Base-by-base conservation (phyloP, 2,113 vertebrate species). In the Athene noctua region DNA sequence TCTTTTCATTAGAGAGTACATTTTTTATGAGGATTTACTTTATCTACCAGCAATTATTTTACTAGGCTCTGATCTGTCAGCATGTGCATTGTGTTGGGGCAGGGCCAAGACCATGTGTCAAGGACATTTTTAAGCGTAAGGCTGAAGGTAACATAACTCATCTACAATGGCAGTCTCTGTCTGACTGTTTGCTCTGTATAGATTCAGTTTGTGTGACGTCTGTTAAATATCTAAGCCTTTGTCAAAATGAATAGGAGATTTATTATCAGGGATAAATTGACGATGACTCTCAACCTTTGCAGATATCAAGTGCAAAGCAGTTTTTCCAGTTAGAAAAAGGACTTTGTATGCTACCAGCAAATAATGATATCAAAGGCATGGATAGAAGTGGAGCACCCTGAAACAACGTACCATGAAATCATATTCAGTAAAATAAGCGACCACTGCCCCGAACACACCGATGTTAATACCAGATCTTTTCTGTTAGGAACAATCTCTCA, bases 91-190 rank as follows among this genome's bases (percentile, higher is more conserved):
- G 90, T 83, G 47, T 44, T 83, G 61, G 38, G 49, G 51, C 52
- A 91, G 68, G 62, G 89, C 58, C 89, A 95, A 83, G n/a, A 86
- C 85, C 77, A 63, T 47, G 7, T 83, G 86, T 95, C 77, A 88
- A 80, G 51, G 77, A 90, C 11, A 2, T 62, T 88, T 95, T 90
- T 92, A 90, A 88, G 80, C 34, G 47, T 40, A 62, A 88, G 47
- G 46, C 34, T 94, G 86, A 92, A 90, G 62, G 86, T 59, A 82
- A 80, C 44, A 40, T 40, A 80, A 49, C 30, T 55, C 47, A 72
- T 59, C 91, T 74, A 97, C 89, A 97, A 96, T 92, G 79, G 92
- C 80, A 94, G 59, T 40, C 66, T 96, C 93, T 97, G 92, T 97
- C 84, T 91, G 75, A 77, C 55, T 97, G 82, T 95, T 94, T 97